Evolutionary conservation across 2,797 vertebrate species (phyloP), one percentile per base, ranked within the genome.

Genomic region (Smutsia gigantea): DNA sequence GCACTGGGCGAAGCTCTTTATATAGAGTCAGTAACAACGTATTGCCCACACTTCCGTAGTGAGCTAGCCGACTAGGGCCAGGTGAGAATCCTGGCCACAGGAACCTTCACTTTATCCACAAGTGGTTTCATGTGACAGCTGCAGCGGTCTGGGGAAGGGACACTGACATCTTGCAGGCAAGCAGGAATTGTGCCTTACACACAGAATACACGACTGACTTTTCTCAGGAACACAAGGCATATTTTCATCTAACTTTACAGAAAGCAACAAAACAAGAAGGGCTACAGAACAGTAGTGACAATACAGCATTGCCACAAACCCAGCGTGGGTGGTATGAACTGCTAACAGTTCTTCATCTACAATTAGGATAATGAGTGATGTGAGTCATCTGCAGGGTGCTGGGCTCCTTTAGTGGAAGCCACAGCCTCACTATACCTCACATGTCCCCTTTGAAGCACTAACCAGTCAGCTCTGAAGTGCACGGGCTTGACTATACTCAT

Each of bases 261-360:
- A 95, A 93, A 94, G 68, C 77, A 93, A 86, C 19, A 95, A 83
- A 31, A 75, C 78, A 69, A 34, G 17, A 82, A 92, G 55, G 92
- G 25, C 13, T 81, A 59, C 4, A 63, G 37, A 55, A 57, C 0
- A 95, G n/a, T 34, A 63, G 18, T 59, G 42, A 93, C 34, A 79
- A 78, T 29, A 84, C 7, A 87, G 34, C 78, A 66, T 7, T 46
- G 31, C 25, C 72, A 96, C 25, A 94, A 87, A 95, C 78, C 31
- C 34, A 57, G n/a, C 15, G 86, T 57, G 31, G 46, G 23, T 57
- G 27, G 37, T 74, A 64, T 66, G 19, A 88, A 78, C 46, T 69
- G 55, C 63, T 31, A 34, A 63, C 4, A 37, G 42, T 69, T 69
- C 89, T 86, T 89, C 71, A 46, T 42, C 72, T 93, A 72, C 46